Base-by-base conservation (phyloP, 2,113 vertebrate species). In the Coturnix japonica region DNA sequence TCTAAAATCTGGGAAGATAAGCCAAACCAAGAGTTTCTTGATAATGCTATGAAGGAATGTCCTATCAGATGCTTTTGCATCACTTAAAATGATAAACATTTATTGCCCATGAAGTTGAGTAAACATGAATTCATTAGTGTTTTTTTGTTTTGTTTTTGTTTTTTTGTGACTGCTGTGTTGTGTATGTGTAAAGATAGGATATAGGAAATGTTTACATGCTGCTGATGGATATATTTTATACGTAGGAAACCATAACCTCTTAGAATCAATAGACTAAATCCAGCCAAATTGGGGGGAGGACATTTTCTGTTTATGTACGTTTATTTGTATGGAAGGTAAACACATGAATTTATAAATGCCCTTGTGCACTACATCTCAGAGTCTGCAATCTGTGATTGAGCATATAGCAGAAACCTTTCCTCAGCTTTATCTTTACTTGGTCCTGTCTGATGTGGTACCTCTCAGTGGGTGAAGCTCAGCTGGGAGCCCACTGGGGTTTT, bases 231-330 rank as follows among this genome's bases (percentile, higher is more conserved):
- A 13, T 53, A 20, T 88, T 88, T 94, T 81, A 41, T 71, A 39
- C 28, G 26, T 49, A 43, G 54, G 49, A 74, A 60, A 26, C 66
- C 5, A 3, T 54, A 88, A 31, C 35, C 28, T 91, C 75, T 83
- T 70, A 82, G 60, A 92, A 92, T 90, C 64, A 90, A 85, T 37
- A 88, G 81, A 41, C 65, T 57, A 86, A 84, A 86, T 70, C 66
- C 41, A 92, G 86, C 77, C 81, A 72, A 90, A 84, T 47, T 13
- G 60, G 69, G 67, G 67, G 75, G 56, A 90, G 49, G 46, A 25
- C 19, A 31, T 65, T 51, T 75, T 82, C 74, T 85, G 53, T 37
- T 76, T 43, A 2, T n/a, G 12, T 66, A 9, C 30, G 31, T 44
- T n/a, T 44, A 65, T 22, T 20, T 44, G 41, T 30, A 44, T 54